Base-by-base conservation (phyloP, 2,888 invertebrate species). In the Cinara cedri region DNA sequence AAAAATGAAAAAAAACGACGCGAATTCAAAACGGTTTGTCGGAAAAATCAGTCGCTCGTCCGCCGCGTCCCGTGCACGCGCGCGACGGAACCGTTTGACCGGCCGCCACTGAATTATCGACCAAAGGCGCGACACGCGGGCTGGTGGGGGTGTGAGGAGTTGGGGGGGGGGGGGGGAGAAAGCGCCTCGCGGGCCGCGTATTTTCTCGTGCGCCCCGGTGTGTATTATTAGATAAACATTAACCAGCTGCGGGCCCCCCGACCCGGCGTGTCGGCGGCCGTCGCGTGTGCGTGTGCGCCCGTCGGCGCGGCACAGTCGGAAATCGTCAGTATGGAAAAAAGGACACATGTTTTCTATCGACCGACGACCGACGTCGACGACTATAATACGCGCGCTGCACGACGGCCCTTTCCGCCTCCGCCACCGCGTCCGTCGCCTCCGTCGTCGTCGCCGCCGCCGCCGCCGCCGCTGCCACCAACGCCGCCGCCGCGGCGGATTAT, bases 291-390 rank as follows among this genome's bases (percentile, higher is more conserved):
- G 44, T 62, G 21, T 19, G 63, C 21, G 51, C 74, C n/a, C 24
- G 74, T 63, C 49, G 57, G 70, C 26, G 68, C 26, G 68, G 76
- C 76, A 34, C 34, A 57, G 76, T 66, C 55, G 60, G 70, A 78
- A 49, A 78, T 70, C 60, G 68, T 78, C 78, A 70, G 78, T 78
- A 78, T 70, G 78, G 78, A 78, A 78, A 78, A 78, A 78, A 78
- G 78, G 78, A 78, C 78, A 78, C 78, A 51, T 78, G 78, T 78
- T 78, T 78, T 78, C 78, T 78, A 78, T 78, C 78, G 78, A 78
- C 78, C 78, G 78, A 60, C 60, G 70, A 26, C 62, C 60, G 70
- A 26, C 62, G 49, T 19, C 54, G 71, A 70, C 55, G 71, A 74
- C 62, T 62, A 34, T 51, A n/a, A 72, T 46, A 72, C 60, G 51